Conservation (phyloP, 2,797 vertebrate genomes). For the Macroramphosus scolopax region DNA sequence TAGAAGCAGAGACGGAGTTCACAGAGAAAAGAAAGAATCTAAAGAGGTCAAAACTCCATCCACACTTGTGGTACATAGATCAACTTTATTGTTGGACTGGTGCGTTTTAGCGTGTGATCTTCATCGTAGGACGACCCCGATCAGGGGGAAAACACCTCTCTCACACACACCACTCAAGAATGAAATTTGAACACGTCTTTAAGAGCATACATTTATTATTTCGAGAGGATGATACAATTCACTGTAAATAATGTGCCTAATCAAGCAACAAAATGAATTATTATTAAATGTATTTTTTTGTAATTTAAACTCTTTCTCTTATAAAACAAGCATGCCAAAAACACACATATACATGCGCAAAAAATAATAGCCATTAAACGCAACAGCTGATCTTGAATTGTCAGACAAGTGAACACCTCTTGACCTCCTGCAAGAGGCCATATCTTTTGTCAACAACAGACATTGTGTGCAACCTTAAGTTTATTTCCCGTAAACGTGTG, state of each 20-base stretch:
- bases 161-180: neutral
- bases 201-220: conserved; percentile 38
- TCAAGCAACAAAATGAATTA: conserved; percentile 19
- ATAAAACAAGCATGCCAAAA: conserved; percentile 48
- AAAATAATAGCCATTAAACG: conserved; percentile 21
- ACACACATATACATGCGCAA: conserved; percentile 14
- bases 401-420: conserved; percentile 6
- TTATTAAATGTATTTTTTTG: conserved; percentile 8
- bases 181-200: neutral
- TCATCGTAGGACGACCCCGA: too few relatives aligned
- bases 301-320: conserved; percentile 23
- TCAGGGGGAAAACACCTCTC: too few relatives aligned
- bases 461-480: too few relatives aligned
- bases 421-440: conserved; percentile 1
- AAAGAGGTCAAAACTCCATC: too few relatives aligned
- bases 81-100: too few relatives aligned
- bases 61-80: neutral
- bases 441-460: conserved; percentile 14
- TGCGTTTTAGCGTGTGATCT: too few relatives aligned
- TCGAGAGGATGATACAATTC: conserved; percentile 11
- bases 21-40: too few relatives aligned
- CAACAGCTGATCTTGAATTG: conserved; percentile 2
- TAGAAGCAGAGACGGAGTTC: too few relatives aligned
- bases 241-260: conserved; percentile 4
- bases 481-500: conserved; percentile 9